Conservation (phyloP, 2,797 vertebrate genomes). For the Gambusia yucatana region DNA sequence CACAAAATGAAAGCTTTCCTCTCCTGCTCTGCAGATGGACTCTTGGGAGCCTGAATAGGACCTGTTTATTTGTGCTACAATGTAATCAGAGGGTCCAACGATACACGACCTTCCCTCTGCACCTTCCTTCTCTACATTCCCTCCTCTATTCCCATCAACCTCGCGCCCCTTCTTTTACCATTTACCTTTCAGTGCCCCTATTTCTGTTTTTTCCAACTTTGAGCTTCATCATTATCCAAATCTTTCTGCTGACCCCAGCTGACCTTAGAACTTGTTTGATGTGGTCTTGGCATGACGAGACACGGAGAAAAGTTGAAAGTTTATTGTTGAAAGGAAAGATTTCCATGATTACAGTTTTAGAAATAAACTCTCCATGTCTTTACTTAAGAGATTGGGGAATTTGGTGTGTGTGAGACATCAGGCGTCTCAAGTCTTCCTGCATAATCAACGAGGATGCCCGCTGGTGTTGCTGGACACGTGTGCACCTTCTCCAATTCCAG, state of each 20-base stretch:
- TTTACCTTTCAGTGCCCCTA: conserved; percentile 60
- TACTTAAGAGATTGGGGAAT: conserved; percentile 50
- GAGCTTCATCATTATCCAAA: conserved; percentile 76
- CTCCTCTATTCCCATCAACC: conserved; percentile 57
- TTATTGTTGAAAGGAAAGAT: conserved; percentile 73
- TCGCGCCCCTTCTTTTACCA: conserved; percentile 52
- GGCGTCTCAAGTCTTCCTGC: conserved; percentile 11
- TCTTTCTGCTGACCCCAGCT: conserved; percentile 72
- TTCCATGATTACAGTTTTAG: conserved; percentile 72
- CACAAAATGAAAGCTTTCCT: conserved; percentile 76
- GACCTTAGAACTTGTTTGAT: conserved; percentile 75
- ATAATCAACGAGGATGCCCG: conserved; percentile 28
- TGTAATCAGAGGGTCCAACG: conserved; percentile 73
- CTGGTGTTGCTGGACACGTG: conserved; percentile 45
- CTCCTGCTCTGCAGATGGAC: conserved; percentile 71
- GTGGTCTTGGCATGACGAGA: conserved; percentile 63
- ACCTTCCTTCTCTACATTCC: conserved; percentile 67
- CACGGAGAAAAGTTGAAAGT: conserved; percentile 68
- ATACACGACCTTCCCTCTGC: conserved; percentile 70
- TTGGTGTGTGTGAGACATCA: conserved; percentile 22
- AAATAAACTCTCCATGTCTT: conserved; percentile 68
- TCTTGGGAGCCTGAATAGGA: conserved; percentile 68
- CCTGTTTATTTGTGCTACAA: conserved; percentile 81
- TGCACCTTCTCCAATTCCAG: conserved; percentile 53
- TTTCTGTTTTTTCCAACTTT: conserved; percentile 51